phyloP scores from a whole-genome alignment of 2,888 invertebrate species.

The Diarsia rubi region DNA sequence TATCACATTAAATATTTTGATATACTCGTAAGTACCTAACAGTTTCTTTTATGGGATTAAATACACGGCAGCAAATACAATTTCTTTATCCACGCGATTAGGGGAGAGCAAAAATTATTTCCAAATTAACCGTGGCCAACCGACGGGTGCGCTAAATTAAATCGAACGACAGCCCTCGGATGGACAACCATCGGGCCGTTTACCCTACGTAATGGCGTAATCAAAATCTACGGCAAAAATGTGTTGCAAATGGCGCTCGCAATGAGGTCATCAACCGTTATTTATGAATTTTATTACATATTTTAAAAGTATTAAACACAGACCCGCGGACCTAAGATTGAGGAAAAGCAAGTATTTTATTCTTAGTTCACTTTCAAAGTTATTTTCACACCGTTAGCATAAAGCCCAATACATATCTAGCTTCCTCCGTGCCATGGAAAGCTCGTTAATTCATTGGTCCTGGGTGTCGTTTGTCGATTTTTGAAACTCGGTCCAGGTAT shows the following conservation, averaged over 20 bases:
- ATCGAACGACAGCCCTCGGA: conserved; percentile 82
- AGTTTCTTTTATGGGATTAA: conserved; percentile 1
- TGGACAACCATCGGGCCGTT: conserved; percentile 83
- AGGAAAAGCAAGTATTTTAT: background rate
- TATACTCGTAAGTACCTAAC: no score
- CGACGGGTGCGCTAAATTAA: conserved; percentile 87
- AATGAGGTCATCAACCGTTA: conserved; percentile 67
- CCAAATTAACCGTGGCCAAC: conserved; percentile 84
- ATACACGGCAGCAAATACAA: conserved; percentile 23
- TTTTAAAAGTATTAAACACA: conserved; percentile 49
- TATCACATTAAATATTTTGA: no score
- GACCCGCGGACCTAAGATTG: background rate
- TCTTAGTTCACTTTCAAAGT: no score
- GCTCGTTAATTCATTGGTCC: no score
- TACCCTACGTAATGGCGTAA: conserved; percentile 84
- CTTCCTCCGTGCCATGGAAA: no score
- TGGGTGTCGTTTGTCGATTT: no score
- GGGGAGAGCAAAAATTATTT: conserved; percentile 87
- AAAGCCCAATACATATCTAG: background rate
- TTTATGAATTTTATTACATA: conserved; percentile 64
- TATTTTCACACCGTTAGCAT: background rate
- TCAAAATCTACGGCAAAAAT: conserved; percentile 87
- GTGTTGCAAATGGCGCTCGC: conserved; percentile 82
- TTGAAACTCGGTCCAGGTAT: no score
- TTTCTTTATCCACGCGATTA: conserved; percentile 67